Base-by-base conservation (phyloP, 2,113 vertebrate genomes). In the Ondatra zibethicus region DNA sequence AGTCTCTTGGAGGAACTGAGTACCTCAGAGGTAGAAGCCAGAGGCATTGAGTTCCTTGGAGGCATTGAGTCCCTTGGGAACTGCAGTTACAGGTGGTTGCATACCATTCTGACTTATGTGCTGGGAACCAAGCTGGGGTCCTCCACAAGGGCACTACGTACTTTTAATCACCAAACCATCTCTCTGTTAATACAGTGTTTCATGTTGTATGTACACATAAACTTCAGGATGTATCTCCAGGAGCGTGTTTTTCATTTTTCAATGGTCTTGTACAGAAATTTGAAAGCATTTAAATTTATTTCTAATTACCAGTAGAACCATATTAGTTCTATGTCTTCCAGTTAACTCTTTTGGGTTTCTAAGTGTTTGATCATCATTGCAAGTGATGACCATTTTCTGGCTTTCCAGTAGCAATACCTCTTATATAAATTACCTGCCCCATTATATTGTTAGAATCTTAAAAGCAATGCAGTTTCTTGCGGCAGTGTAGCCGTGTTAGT, bases 261-360 rank as follows among this genome's bases (percentile, higher is more conserved):
- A 90, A 36, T 70, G 27, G 19, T n/a, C 47, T 31, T 93, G 61
- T 88, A 94, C 63, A 73, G 33, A 61, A 80, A 55, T 66, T 85
- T 65, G 29, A 72, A 96, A 89, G 33, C 55, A 89, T 33, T 92
- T 91, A 36, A 77, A 66, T 61, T 89, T 91, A 42, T 76, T 91
- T 94, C 58, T 77, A 23, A 90, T 78, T 31, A 68, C 7, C 33
- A 82, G 1, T 70, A 68, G 47, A 61, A 55, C 21, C 73, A n/a
- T 81, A 29, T 70, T 81, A 86, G 14, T 92, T 91, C 45, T 89
- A 21, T 33, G 2, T 89, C 27, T 96, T 72, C 45, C 27, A n/a
- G 5, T 75, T 89, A 63, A 39, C 78, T 93, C 25, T 92, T 50
- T 82, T 47, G 58, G 29, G 2, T 63, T 77, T 72, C 23, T 78